Percentiles rank a stretch among this genome's conserved stretches.
phyloP scores from a whole-genome alignment of 1,140 invertebrate species.

The Microplitis demolitor region DNA sequence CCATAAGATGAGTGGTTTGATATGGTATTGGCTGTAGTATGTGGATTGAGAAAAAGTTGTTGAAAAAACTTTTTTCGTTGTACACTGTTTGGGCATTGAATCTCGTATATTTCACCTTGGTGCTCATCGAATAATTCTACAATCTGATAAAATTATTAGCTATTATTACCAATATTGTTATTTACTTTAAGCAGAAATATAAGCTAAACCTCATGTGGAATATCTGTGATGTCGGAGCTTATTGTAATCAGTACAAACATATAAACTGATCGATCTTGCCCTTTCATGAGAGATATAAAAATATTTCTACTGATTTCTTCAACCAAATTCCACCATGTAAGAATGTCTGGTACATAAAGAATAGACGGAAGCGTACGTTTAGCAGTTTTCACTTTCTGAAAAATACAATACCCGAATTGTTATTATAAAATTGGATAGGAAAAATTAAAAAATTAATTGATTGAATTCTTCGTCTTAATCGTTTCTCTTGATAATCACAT shows the following conservation, averaged over 20 bases:
- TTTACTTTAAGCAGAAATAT: constrained; percentile 2
- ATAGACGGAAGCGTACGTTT: constrained; percentile 58
- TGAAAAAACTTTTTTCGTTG: not conserved
- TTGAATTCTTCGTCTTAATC: too few species aligned
- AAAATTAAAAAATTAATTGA: too few species aligned
- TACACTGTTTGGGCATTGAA: constrained; percentile 33
- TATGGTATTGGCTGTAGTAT: too few species aligned
- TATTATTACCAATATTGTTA: constrained; percentile 13
- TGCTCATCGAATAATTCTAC: constrained; percentile 44
- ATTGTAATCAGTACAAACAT: constrained; percentile 60
- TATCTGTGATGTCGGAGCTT: constrained; percentile 38
- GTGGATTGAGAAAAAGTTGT: too few species aligned
- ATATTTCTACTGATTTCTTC: constrained; percentile 57
- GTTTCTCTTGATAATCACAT: too few species aligned
- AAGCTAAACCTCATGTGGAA: constrained; percentile 56
- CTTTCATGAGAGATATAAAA: constrained; percentile 57
- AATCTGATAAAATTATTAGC: constrained; percentile 38
- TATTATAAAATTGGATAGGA: too few species aligned
- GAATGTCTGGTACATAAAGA: constrained; percentile 59
- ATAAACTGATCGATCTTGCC: constrained; percentile 59
- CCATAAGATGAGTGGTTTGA: too few species aligned
- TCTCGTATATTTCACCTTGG: constrained; percentile 50
- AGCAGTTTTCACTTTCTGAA: constrained; percentile 53
- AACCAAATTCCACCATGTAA: constrained; percentile 63
- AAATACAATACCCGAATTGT: not conserved